phyloP scores from a whole-genome alignment of 2,888 invertebrate species.

The Chromoteleia sp. region DNA sequence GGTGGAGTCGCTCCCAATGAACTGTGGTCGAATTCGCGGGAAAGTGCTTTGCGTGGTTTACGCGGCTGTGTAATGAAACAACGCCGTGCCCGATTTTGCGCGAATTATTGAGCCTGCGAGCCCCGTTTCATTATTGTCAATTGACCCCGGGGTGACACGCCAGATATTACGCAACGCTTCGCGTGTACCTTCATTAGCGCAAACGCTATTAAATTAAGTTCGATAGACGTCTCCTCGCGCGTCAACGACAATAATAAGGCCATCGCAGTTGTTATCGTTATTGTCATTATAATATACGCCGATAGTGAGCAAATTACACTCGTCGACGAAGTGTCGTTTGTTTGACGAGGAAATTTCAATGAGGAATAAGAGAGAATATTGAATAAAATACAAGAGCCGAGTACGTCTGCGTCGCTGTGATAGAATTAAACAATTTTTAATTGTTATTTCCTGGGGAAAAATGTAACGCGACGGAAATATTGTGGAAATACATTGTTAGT shows the following conservation, averaged over 20 bases:
- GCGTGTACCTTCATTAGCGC: constrained; percentile 27
- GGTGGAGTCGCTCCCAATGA: constrained; percentile 39
- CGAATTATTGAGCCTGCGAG: constrained; percentile 40
- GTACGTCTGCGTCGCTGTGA: no score
- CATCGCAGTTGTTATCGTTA: constrained; percentile 14
- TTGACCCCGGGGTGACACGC: constrained; percentile 21
- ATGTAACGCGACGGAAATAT: no score
- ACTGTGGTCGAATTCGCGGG: constrained; percentile 51
- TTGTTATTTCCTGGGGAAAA: no score
- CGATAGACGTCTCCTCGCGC: constrained; percentile 12
- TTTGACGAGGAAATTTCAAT: no score
- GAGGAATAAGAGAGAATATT: no score
- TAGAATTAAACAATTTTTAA: no score
- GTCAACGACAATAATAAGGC: constrained; percentile 15
- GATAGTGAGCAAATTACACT: neutral
- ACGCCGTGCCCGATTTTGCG: constrained; percentile 26
- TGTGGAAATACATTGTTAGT: no score
- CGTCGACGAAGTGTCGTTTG: no score
- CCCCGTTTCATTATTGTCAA: constrained; percentile 39
- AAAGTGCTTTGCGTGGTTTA: constrained; percentile 46
- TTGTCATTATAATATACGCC: neutral
- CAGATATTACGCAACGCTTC: constrained; percentile 12
- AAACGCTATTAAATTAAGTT: constrained; percentile 40
- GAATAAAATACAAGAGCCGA: no score
- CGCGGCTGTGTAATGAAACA: constrained; percentile 43